Evolutionary conservation across 2,888 invertebrate species (phyloP), one percentile per base, ranked within the genome.

Genomic region (Microdon myrmicae): DNA sequence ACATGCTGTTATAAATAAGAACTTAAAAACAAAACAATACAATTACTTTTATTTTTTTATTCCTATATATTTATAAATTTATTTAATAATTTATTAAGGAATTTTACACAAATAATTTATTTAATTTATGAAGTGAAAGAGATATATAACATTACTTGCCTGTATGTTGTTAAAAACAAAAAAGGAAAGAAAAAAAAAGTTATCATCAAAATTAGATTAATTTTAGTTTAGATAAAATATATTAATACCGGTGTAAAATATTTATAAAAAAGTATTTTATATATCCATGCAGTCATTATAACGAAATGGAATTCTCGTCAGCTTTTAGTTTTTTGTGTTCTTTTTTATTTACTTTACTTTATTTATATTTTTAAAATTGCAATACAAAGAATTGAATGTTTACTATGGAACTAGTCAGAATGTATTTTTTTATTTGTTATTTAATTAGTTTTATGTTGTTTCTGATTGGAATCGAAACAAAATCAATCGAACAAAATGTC

Each of bases 211-310:
- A 19, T 28, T 64, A 64, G 56, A 53, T 29, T 58, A 53, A 58
- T 49, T 55, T 64, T 61, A 56, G 25, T 56, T 64, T 64, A 64
- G 56, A 34, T 37, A 53, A 64, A n/a, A n/a, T n/a, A n/a, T n/a
- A n/a, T n/a, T n/a, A n/a, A n/a, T n/a, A n/a, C n/a, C n/a, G n/a
- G n/a, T n/a, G n/a, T n/a, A n/a, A n/a, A n/a, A n/a, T n/a, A n/a
- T n/a, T n/a, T n/a, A n/a, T n/a, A n/a, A n/a, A n/a, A n/a, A n/a
- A n/a, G n/a, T n/a, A n/a, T n/a, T n/a, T n/a, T n/a, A n/a, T n/a
- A n/a, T n/a, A n/a, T n/a, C n/a, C n/a, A n/a, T n/a, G n/a, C n/a
- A n/a, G n/a, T n/a, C n/a, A n/a, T n/a, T n/a, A n/a, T n/a, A n/a
- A n/a, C n/a, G n/a, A n/a, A n/a, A n/a, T n/a, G n/a, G n/a, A n/a